Base-by-base conservation (phyloP, 1,140 invertebrate species). In the Amyelois transitella region DNA sequence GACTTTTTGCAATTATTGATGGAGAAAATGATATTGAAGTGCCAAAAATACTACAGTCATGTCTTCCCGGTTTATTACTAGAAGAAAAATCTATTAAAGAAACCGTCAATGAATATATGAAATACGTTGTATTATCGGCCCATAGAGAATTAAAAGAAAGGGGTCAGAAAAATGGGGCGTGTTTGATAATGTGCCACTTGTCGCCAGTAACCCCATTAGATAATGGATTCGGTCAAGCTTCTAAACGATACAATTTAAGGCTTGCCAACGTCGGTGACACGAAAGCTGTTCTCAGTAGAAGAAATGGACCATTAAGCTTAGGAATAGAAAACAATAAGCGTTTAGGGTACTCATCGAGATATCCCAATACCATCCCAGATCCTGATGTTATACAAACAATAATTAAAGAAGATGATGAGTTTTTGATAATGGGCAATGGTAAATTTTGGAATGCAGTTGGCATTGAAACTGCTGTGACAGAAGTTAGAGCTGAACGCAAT, bases 41-140 rank as follows among this genome's bases (percentile, higher is more conserved):
- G 14, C 93, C 93, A 7, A 90, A 89, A 64, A 89, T 92, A 18
- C 88, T 96, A 45, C 92, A 93, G 49, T 92, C 94, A 69, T 91
- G 92, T 53, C 92, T 96, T 51, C 94, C 95, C 0, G 91, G 94
- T 24, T 90, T 95, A 10, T 81, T 96, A 7, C 75, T 95, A 7
- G 94, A 96, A 81, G 94, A 96, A 79, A 90, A 92, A 63, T 93
- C 94, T 0, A 92, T 95, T 0, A 93, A 94, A 72, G 94, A 96
- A 77, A 94, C 94, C 0, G 90, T 92, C 0, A 91, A 90, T 58
- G 94, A 96, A 57, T 96, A 96, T 60, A 91, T 96, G 88, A 96
- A 95, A 74, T 96, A 95, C 71, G 95, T 94, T 1, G 88, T 96
- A 45, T 82, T 96, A 5, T 92, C 94, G 17, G 92, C 94, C 0